Percentiles rank a stretch among this genome's conserved stretches.
phyloP scores from a whole-genome alignment of 2,797 vertebrate species.

The Australoheros facetus region DNA sequence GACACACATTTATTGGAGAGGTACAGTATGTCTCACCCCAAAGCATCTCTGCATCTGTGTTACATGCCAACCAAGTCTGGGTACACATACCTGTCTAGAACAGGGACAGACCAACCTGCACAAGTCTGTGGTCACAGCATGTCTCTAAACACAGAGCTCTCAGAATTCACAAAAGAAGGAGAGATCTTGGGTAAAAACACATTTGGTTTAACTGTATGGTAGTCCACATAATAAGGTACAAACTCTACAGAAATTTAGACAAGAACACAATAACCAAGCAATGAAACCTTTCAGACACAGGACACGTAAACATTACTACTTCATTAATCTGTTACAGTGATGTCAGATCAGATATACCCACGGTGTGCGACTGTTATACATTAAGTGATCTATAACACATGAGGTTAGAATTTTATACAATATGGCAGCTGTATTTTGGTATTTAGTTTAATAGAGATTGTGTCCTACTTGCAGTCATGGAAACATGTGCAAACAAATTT shows the following conservation, averaged over 20 bases:
- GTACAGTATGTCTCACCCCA: neutral
- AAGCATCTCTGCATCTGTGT: neutral
- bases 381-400: neutral
- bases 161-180: neutral
- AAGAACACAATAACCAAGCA: neutral
- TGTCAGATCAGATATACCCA: neutral
- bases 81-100: neutral
- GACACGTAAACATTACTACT: neutral
- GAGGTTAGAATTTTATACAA: neutral
- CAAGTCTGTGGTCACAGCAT: neutral
- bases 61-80: neutral
- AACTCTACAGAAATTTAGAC: neutral
- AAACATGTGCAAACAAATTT: neutral
- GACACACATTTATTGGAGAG: neutral
- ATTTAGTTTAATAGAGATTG: neutral
- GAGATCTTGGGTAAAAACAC: neutral
- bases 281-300: neutral
- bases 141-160: neutral
- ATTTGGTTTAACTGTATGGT: too few species aligned
- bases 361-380: neutral
- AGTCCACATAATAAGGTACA: neutral
- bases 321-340: neutral
- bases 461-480: neutral
- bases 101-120: neutral
- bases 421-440: neutral